phyloP scores from a whole-genome alignment of 2,797 vertebrate species.

The Parauchenoglanis ngamensis region DNA sequence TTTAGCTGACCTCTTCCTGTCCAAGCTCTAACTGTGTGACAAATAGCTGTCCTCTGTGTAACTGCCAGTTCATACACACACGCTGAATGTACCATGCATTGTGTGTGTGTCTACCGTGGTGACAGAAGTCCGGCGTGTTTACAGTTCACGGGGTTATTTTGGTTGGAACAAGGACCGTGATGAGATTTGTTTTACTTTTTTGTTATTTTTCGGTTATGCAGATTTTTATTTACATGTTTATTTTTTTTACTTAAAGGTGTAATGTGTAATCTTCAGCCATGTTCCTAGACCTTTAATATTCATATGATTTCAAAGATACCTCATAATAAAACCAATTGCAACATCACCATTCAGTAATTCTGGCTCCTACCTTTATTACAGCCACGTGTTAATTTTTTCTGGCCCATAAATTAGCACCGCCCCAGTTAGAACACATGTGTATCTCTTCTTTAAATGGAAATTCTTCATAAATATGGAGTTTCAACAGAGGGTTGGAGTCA shows the following conservation, averaged over 20 bases:
- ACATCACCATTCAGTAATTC: no score
- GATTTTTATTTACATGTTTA: neutral
- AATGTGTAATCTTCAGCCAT: neutral
- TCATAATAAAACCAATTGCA: neutral
- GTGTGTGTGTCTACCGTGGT: conserved; percentile 4
- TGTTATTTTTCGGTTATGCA: neutral
- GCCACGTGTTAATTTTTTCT: neutral
- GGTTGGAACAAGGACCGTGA: neutral
- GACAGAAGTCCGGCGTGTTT: neutral
- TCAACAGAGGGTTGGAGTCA: neutral
- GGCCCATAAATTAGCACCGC: neutral
- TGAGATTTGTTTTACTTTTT: neutral
- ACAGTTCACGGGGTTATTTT: neutral
- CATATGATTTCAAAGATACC: neutral
- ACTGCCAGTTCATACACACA: conserved; percentile 13
- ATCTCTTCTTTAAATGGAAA: neutral
- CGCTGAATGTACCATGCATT: conserved; percentile 8
- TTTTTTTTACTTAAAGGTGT: neutral
- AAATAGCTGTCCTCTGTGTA: neutral
- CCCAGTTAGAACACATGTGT: neutral
- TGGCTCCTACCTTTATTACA: neutral
- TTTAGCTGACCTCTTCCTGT: conserved; percentile 24
- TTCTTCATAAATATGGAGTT: neutral
- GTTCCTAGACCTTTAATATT: neutral
- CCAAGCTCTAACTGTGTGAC: conserved; percentile 18